Percentiles rank a stretch among this genome's conserved stretches.
These are phyloP conservation scores for Papilio glaucus DNA, from an alignment of 1,140 invertebrate species.

Conservation along the genomic window DNA sequence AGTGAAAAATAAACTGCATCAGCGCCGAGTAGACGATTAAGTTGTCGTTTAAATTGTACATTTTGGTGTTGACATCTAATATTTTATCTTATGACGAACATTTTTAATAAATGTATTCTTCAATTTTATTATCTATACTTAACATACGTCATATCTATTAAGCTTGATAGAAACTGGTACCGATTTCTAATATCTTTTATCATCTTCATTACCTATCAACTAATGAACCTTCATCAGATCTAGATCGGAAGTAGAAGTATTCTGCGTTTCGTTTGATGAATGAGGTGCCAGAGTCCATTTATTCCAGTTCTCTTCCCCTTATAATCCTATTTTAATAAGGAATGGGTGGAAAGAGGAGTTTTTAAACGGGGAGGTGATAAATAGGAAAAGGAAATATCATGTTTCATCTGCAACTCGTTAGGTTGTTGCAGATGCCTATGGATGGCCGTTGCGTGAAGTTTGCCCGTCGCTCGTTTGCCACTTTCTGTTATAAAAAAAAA, in stretches of 20 bases:
- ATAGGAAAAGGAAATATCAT: no score
- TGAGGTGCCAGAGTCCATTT: no score
- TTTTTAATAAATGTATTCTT: neutral
- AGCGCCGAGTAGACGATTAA: slow-evolving; percentile 22
- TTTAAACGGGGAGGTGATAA: no score
- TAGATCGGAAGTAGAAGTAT: neutral
- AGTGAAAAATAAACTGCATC: slow-evolving; percentile 25
- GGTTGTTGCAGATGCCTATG: no score
- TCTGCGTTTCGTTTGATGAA: no score
- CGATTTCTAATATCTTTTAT: neutral
- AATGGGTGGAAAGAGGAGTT: no score
- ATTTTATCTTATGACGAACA: slow-evolving; percentile 3
- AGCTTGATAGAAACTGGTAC: neutral
- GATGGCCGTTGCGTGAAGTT: no score
- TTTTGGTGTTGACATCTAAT: slow-evolving; percentile 4
- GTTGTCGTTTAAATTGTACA: slow-evolving; percentile 24
- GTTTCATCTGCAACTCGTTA: no score
- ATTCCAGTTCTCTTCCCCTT: no score
- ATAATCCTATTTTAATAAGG: no score
- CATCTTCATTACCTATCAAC: neutral
- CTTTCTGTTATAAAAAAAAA: no score
- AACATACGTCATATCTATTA: neutral
- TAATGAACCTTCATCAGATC: neutral
- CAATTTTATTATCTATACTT: neutral
- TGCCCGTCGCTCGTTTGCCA: no score